Percentiles rank a stretch among this genome's conserved stretches.
Conservation (phyloP, 1,140 invertebrate species). For the Pseudobourletiella spinata region DNA sequence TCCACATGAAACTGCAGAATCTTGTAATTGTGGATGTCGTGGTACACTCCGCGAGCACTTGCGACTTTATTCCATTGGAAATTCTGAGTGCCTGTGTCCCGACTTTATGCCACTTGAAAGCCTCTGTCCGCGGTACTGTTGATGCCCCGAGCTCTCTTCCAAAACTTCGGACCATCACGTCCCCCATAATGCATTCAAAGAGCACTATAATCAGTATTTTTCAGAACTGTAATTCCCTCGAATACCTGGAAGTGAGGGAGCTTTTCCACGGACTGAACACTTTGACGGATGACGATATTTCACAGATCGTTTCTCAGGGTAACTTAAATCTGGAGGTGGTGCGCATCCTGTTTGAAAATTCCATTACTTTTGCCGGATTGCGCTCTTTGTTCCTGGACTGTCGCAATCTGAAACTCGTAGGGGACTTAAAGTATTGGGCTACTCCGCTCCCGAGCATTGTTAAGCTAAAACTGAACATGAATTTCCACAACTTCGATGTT, state of each 20-base stretch:
- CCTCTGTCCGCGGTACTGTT: constrained; percentile 5
- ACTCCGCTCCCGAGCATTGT: neutral
- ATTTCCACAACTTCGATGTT: neutral
- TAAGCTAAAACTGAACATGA: neutral
- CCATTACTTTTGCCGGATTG: neutral
- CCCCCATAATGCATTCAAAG: neutral
- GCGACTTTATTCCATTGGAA: constrained; percentile 11
- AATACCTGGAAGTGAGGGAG: constrained; percentile 27
- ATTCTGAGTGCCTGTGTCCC: neutral
- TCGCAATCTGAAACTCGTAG: neutral
- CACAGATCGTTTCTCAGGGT: neutral
- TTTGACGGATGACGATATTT: constrained; percentile 13
- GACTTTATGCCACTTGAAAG: constrained; percentile 20
- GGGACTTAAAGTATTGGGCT: neutral
- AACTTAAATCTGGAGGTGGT: neutral
- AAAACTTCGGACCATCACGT: constrained; percentile 5
- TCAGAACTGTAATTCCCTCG: constrained; percentile 2
- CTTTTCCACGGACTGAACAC: neutral
- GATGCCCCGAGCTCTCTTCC: neutral
- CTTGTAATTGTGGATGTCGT: no score
- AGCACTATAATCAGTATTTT: constrained; percentile 11
- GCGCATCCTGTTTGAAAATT: neutral
- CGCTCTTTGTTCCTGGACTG: neutral
- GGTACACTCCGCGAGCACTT: constrained; percentile 6
- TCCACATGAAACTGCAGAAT: constrained; percentile 2